These are phyloP conservation scores for Salminus brasiliensis DNA, from an alignment of 2,113 vertebrate genomes.

Conservation along the genomic window DNA sequence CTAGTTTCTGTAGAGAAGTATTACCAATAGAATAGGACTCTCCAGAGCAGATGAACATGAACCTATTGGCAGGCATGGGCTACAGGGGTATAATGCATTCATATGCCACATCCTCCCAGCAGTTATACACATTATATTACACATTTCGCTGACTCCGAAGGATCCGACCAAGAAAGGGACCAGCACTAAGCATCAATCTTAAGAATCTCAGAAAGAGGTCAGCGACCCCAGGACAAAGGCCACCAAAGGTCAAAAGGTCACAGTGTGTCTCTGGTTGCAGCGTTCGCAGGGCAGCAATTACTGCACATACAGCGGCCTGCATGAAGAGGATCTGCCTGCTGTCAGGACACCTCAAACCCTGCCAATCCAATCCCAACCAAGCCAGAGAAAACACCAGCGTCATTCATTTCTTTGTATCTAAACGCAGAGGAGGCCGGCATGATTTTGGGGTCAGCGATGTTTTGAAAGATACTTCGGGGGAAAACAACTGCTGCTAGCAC, in stretches of 20 bases:
- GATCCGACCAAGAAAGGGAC: too few relatives aligned
- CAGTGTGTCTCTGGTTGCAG: not conserved
- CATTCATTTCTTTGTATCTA: slow-evolving; percentile 17
- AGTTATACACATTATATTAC: too few relatives aligned
- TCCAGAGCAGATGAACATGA: too few relatives aligned
- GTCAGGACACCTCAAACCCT: not conserved
- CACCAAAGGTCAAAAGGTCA: not conserved
- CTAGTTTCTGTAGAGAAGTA: too few relatives aligned
- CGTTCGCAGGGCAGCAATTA: not conserved
- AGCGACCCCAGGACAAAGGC: not conserved
- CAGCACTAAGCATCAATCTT: too few relatives aligned
- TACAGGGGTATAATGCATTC: too few relatives aligned
- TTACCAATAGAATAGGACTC: too few relatives aligned
- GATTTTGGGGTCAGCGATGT: slow-evolving; percentile 31
- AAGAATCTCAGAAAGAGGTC: not conserved
- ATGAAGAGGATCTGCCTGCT: slow-evolving; percentile 17
- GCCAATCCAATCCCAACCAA: slow-evolving; percentile 37
- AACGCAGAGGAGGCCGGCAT: not conserved
- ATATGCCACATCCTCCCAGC: too few relatives aligned
- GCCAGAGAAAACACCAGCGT: slow-evolving; percentile 19
- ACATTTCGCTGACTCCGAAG: too few relatives aligned
- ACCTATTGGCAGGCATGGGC: too few relatives aligned
- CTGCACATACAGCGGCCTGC: not conserved
- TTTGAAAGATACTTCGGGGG: slow-evolving; percentile 16
- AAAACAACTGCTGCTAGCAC: not conserved